Evolutionary conservation across 2,113 vertebrate species (phyloP).

Genomic region (Muntiacus muntjak): DNA sequence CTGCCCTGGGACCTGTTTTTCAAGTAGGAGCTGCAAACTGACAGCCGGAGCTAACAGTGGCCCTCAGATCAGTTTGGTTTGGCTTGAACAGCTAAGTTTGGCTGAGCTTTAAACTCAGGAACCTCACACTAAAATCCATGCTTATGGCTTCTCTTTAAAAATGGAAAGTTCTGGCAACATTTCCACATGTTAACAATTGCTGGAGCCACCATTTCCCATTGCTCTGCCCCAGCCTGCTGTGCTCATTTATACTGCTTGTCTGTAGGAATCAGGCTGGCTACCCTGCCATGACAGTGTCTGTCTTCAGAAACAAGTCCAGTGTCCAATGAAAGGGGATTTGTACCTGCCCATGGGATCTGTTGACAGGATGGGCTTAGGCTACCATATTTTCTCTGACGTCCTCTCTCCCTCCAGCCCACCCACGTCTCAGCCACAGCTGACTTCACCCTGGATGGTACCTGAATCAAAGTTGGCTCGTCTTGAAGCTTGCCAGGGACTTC

Average conservation of each 20-base stretch:
- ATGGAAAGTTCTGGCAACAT: background rate
- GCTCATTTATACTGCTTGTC: background rate
- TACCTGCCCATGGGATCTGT: background rate
- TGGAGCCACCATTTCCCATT: background rate
- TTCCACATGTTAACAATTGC: background rate
- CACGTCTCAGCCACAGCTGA: background rate
- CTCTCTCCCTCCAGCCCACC: background rate
- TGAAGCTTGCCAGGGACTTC: background rate
- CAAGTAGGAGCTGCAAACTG: background rate
- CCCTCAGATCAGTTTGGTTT: conserved; percentile 2
- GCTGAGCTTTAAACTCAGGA: background rate
- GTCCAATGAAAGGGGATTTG: background rate
- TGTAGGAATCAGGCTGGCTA: background rate
- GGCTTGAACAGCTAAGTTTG: background rate
- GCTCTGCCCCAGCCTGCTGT: background rate
- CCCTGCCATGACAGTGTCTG: background rate
- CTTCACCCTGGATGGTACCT: background rate
- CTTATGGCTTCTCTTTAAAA: conserved; percentile 8
- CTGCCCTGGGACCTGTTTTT: background rate
- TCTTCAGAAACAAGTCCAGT: background rate
- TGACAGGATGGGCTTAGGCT: background rate
- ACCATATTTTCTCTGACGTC: background rate
- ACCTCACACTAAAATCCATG: conserved; percentile 3
- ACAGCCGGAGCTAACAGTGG: background rate
- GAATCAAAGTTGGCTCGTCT: background rate